phyloP scores from a whole-genome alignment of 2,888 invertebrate species.

The Schrankia costaestrigalis region DNA sequence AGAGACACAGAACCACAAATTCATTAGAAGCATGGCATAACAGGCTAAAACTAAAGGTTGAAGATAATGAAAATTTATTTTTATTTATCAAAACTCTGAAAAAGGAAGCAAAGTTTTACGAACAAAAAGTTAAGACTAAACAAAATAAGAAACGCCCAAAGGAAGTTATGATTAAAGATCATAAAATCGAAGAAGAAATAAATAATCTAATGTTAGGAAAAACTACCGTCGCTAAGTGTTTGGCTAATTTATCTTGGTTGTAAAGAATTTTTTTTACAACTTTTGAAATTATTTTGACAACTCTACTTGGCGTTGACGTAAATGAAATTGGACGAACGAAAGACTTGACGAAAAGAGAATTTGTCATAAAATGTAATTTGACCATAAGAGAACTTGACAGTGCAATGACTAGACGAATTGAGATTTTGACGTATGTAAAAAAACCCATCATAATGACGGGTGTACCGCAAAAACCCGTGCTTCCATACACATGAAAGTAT shows the following conservation, averaged over 20 bases:
- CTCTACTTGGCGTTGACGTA: too few species aligned
- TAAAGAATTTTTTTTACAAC: slow-evolving; percentile 2
- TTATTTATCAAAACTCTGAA: slow-evolving; percentile 2
- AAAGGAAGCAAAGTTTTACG: background rate
- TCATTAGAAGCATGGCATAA: slow-evolving; percentile 2
- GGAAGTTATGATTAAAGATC: background rate
- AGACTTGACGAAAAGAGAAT: too few species aligned
- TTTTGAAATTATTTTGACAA: too few species aligned
- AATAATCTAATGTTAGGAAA: slow-evolving; percentile 2
- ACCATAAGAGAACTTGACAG: too few species aligned
- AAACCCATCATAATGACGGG: too few species aligned
- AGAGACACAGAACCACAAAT: slow-evolving; percentile 1
- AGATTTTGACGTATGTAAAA: too few species aligned
- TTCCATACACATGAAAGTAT: too few species aligned
- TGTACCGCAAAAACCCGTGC: too few species aligned
- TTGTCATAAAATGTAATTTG: too few species aligned
- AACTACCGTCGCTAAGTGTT: slow-evolving; percentile 1
- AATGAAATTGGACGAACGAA: too few species aligned
- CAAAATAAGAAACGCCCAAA: slow-evolving; percentile 1
- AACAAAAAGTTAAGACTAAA: slow-evolving; percentile 1
- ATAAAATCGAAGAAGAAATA: slow-evolving; percentile 2
- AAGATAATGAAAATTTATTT: slow-evolving; percentile 1
- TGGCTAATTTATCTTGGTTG: slow-evolving; percentile 1
- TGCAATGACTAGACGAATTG: too few species aligned
- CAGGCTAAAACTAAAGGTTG: slow-evolving; percentile 1